Evolutionary conservation across 1,140 invertebrate genomes (phyloP), one percentile per base, ranked within the genome.

Genomic region (Mactra quadrangularis): DNA sequence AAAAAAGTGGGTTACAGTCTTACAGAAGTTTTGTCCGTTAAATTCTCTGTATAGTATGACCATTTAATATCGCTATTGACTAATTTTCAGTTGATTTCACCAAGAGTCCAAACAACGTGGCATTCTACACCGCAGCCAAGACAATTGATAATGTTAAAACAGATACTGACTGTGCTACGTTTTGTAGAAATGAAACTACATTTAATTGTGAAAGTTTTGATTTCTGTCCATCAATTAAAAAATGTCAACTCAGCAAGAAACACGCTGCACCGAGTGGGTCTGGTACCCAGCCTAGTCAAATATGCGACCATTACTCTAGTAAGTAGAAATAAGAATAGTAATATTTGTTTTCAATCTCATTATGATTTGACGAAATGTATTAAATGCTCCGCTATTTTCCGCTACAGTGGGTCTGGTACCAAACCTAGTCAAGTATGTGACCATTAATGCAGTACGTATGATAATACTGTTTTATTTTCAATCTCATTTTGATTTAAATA

Each of bases 231-330:
- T 29, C 66, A 2, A 57, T 41, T 15, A n/a, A 29, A 22, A 50
- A 60, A 47, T 82, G 78, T 22, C 78, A 82, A 41, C 78, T 82
- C 1, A 82, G 78, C 27, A 68, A 52, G 59, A 82, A 60, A 25
- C 78, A 71, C 29, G 68, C 55, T 7, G 38, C 68, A 0, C 35
- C 50, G 17, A 78, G 76, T 68, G 68, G 52, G n/a, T 27, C 29
- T 22, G 38, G 27, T 15, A 60, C 57, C 25, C 19, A 25, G 7
- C 66, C 45, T 15, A 82, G 68, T 33, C 47, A 82, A 22, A 71
- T 64, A 0, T 82, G 78, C 52, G 78, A 82, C 22, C 78, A 82
- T 50, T 82, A 82, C 31, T 71, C 78, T 11, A 71, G 78, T 82
- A 82, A 13, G 52, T 55, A 7, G 15, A 41, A 15, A 41, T 41